Evolutionary conservation across 2,888 invertebrate genomes (phyloP).

Genomic region (Tyria jacobaeae): DNA sequence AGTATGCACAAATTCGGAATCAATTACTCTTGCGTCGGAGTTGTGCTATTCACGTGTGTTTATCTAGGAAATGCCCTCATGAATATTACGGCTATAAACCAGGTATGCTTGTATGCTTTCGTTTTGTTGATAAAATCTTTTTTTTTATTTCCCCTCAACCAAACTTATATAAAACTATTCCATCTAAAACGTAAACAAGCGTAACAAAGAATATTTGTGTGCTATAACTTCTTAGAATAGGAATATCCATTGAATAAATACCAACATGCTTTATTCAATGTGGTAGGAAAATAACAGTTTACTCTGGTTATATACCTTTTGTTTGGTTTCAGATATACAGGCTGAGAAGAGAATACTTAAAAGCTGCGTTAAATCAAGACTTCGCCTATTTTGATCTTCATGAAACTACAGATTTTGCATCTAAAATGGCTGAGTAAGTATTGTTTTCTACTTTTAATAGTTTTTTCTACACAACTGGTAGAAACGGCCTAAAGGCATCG

Average conservation of each 20-base stretch:
- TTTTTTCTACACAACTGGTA: too few species aligned
- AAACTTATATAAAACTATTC: too few species aligned
- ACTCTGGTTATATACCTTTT: slow-evolving; percentile 15
- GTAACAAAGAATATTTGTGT: too few species aligned
- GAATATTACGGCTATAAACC: slow-evolving; percentile 89
- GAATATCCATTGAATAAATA: too few species aligned
- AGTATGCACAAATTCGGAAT: slow-evolving; percentile 85
- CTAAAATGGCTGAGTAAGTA: slow-evolving; percentile 90
- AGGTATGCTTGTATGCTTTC: slow-evolving; percentile 69
- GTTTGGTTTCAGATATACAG: slow-evolving; percentile 80
- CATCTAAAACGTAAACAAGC: too few species aligned
- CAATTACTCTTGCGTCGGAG: slow-evolving; percentile 87
- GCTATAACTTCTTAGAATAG: too few species aligned
- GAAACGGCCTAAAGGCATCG: too few species aligned
- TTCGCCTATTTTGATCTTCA: slow-evolving; percentile 90
- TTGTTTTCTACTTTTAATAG: not conserved
- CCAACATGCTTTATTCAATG: too few species aligned
- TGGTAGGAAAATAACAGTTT: not conserved
- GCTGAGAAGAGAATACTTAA: slow-evolving; percentile 88
- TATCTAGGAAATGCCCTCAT: slow-evolving; percentile 88
- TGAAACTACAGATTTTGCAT: slow-evolving; percentile 90
- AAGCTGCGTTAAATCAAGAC: slow-evolving; percentile 89
- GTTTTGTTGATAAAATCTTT: too few species aligned
- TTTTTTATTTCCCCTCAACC: too few species aligned
- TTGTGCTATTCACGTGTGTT: slow-evolving; percentile 83